Base-by-base conservation (phyloP, 2,888 invertebrate genomes). In the Plagiodera versicolora region DNA sequence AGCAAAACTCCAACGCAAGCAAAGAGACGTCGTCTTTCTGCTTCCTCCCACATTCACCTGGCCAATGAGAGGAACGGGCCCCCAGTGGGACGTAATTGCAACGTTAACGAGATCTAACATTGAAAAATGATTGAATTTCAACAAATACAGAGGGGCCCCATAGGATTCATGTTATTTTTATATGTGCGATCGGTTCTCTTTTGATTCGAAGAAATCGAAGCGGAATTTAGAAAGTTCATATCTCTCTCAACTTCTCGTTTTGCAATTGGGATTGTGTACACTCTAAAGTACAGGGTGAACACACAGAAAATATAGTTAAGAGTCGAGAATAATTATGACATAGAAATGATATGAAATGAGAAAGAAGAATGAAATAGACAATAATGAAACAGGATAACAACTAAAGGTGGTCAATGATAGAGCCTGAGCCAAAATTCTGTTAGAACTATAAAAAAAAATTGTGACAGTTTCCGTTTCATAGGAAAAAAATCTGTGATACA, bases 41-140 rank as follows among this genome's bases (percentile, higher is more conserved):
- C 61, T 30, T 65, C 72, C 74, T 71, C 75, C 76, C 70, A 77
- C 76, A 73, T 66, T 71, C 73, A 74, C 75, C 72, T 72, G 72
- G 65, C 74, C 73, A 74, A 74, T 75, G 70, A 71, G 73, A 72
- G 75, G 75, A 73, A 75, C 74, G 66, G 69, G 61, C 63, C 61
- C 47, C 68, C 65, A 67, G 74, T 74, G 71, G 74, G 74, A 54
- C 54, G 72, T 72, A 73, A 73, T 72, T 72, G 67, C 67, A 58
- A 64, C 58, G 60, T 67, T 67, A 69, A 71, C 69, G 65, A 69
- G 69, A 70, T 71, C 68, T 71, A 70, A 66, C 67, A 66, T 67
- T 67, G 66, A 68, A 67, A 65, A 70, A 68, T 63, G 59, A 61
- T 61, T 61, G 52, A 55, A 56, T 52, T 61, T 59, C 45, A 57